Base-by-base conservation (phyloP, 2,888 invertebrate genomes). In the Drosophila nr. fundita region DNA sequence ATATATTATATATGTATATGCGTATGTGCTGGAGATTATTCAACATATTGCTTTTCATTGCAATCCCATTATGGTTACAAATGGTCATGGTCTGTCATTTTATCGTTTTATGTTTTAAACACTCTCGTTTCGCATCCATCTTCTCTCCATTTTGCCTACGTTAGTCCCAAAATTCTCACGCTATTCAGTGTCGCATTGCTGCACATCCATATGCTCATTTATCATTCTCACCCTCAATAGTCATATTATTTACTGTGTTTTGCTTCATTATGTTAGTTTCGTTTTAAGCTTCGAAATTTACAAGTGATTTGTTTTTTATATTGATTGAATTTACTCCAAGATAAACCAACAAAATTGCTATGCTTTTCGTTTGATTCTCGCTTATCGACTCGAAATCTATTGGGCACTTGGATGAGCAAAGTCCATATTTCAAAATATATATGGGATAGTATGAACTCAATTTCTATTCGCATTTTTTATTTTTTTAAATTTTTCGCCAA, bases 111-210 rank as follows among this genome's bases (percentile, higher is more conserved):
- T 24, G 45, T 24, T 15, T 45, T 8, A 21, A 24, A 24, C 45
- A 45, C 45, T 45, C 45, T 15, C 45, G 15, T 24, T 24, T 15
- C 45, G 21, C 45, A 45, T 45, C 45, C 45, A 45, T 45, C 45
- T 45, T 45, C 21, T 7, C 21, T 24, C 13, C 21, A 21, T 11
- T 13, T 13, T 21, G 42, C 42, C 21, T 7, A 45, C 13, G 4
- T 21, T 15, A 15, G 8, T 8, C 21, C 21, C 45, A 5, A 45
- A 45, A 45, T 21, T 15, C 7, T 45, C 7, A 4, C 21, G 13
- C 21, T 21, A 15, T 8, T 15, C 45, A 7, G 45, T 21, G 45
- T 7, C 45, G 21, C 45, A 21, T 24, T 15, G 8, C 21, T 45
- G 21, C 45, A 45, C 45, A 45, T 24, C 15, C 15, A 45, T 45